Conservation (phyloP, 2,797 vertebrate species). For the Heliangelus exortis region DNA sequence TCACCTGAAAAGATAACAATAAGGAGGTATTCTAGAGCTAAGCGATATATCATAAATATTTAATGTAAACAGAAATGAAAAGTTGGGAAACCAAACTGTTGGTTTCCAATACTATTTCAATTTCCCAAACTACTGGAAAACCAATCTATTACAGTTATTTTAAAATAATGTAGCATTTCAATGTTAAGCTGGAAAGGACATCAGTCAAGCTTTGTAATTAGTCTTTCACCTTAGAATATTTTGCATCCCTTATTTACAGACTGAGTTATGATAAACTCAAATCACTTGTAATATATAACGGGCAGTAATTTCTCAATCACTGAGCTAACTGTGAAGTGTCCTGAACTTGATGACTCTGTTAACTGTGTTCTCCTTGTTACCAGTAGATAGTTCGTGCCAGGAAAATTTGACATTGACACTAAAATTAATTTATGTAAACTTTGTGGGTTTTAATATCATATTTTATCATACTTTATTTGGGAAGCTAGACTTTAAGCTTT, state of each 20-base stretch:
- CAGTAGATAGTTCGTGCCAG: slow-evolving; percentile 68
- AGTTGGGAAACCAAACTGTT: accelerated
- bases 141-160: neutral
- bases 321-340: slow-evolving; percentile 44
- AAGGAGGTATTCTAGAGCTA: neutral
- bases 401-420: slow-evolving; percentile 77
- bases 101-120: too few species aligned
- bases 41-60: neutral
- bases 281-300: neutral
- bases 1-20: neutral
- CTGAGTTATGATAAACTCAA: neutral
- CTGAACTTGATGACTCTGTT: slow-evolving; percentile 57
- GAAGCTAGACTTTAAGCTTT: slow-evolving; percentile 66
- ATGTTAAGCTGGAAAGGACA: neutral
- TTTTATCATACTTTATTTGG: slow-evolving; percentile 78
- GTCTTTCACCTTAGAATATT: neutral
- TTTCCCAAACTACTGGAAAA: accelerated
- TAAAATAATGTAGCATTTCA: neutral
- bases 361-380: slow-evolving; percentile 71
- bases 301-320: slow-evolving; percentile 23
- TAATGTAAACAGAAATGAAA: neutral
- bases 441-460: slow-evolving; percentile 57
- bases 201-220: neutral
- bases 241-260: neutral
- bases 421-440: slow-evolving; percentile 76